Conservation (phyloP, 2,797 vertebrate genomes). For the Malurus leucopterus region DNA sequence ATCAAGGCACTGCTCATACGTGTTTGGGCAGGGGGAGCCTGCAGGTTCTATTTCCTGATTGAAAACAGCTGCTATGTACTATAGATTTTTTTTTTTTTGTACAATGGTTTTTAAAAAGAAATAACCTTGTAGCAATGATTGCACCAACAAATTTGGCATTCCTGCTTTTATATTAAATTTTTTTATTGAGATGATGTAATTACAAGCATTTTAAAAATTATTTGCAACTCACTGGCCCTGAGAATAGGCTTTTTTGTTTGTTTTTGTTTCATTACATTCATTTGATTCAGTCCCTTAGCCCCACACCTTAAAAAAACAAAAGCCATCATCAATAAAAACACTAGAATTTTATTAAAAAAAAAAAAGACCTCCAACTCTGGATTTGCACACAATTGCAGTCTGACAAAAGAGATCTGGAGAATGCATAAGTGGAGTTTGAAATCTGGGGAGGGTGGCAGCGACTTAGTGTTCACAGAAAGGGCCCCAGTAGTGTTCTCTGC, state of each 20-base stretch:
- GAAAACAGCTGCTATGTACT: not conserved
- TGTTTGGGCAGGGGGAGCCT: not conserved
- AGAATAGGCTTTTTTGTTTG: conserved; percentile 76
- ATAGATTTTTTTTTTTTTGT: not conserved
- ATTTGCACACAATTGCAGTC: conserved; percentile 48
- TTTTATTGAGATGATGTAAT: conserved; percentile 82
- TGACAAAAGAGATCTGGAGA: conserved; percentile 32
- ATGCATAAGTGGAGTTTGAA: not conserved
- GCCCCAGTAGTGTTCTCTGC: conserved; percentile 1
- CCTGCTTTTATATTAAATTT: conserved; percentile 71
- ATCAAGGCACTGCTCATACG: not conserved
- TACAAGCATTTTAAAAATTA: conserved; percentile 82
- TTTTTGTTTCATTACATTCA: conserved; percentile 77
- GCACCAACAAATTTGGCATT: conserved; percentile 55
- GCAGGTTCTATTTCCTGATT: not conserved
- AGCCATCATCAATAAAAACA: conserved; percentile 65
- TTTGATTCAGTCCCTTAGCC: conserved; percentile 75
- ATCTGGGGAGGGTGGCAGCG: not conserved
- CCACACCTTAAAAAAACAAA: conserved; percentile 68
- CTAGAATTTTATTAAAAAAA: conserved; percentile 60
- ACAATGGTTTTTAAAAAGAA: not conserved
- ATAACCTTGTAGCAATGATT: conserved; percentile 1
- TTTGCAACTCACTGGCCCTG: conserved; percentile 83
- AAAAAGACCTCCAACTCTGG: conserved; percentile 22
- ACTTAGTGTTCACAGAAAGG: conserved; percentile 45